A percentile compares a stretch with the other conserved stretches of the same genome.
phyloP scores from a whole-genome alignment of 2,113 vertebrate species.

The Hylia prasina region DNA sequence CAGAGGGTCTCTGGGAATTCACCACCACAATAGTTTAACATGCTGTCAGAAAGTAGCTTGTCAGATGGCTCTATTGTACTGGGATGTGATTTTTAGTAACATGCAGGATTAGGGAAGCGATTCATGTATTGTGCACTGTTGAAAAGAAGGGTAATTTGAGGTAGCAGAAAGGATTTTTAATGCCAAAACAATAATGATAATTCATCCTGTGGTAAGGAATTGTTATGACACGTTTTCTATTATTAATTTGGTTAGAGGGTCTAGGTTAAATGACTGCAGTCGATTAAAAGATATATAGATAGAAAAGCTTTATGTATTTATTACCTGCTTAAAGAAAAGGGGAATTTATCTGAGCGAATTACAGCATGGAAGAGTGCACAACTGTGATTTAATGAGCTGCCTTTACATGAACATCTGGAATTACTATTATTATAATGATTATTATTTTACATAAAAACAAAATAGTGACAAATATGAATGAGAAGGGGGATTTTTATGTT shows the following conservation, averaged over 20 bases:
- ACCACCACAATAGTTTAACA: neutral
- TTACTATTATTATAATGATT: neutral
- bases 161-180: slow-evolving; percentile 58
- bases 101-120: slow-evolving; percentile 56
- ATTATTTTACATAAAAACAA: slow-evolving; percentile 36
- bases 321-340: slow-evolving; percentile 56
- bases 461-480: neutral
- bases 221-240: slow-evolving; percentile 69
- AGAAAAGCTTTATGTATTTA: slow-evolving; percentile 50
- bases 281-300: slow-evolving; percentile 64
- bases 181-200: slow-evolving; percentile 67
- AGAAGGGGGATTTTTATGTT: slow-evolving; percentile 1
- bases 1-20: slow-evolving; percentile 43
- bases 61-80: slow-evolving; percentile 47
- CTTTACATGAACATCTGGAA: slow-evolving; percentile 19
- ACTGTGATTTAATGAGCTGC: slow-evolving; percentile 21
- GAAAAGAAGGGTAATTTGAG: slow-evolving; percentile 64
- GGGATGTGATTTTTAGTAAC: slow-evolving; percentile 39
- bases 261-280: slow-evolving; percentile 63
- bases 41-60: slow-evolving; percentile 46
- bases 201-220: slow-evolving; percentile 58
- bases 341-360: slow-evolving; percentile 55
- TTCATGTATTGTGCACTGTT: slow-evolving; percentile 54
- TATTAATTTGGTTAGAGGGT: slow-evolving; percentile 64
- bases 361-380: slow-evolving; percentile 2